Percentiles rank a stretch among this genome's conserved stretches.
phyloP scores from a whole-genome alignment of 2,888 invertebrate genomes.

The Brachylomia viminalis region DNA sequence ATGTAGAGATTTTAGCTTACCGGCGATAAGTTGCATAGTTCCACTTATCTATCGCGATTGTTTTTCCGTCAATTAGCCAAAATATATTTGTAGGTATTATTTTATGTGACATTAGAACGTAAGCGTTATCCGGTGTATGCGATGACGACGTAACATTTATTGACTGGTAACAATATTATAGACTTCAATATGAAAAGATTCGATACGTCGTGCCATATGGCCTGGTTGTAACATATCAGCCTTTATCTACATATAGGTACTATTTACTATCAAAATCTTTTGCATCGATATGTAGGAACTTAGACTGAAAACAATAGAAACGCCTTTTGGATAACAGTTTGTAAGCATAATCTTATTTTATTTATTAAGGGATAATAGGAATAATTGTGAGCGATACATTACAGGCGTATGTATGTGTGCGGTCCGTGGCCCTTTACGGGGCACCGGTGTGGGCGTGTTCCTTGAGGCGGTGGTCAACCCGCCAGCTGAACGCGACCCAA shows the following conservation, averaged over 20 bases:
- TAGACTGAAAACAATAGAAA: conserved; percentile 1
- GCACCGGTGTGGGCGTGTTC: too few species aligned
- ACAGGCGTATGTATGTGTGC: neutral
- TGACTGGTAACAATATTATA: too few species aligned
- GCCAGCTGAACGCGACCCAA: too few species aligned
- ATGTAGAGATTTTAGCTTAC: conserved; percentile 32
- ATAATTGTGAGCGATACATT: conserved; percentile 15
- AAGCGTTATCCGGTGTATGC: neutral
- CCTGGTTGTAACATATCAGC: neutral
- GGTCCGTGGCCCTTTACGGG: too few species aligned
- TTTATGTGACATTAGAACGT: conserved; percentile 11
- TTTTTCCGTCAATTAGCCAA: conserved; percentile 26
- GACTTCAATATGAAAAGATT: too few species aligned
- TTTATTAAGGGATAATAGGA: too few species aligned
- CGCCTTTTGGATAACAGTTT: neutral
- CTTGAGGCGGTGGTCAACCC: too few species aligned
- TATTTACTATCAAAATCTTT: neutral
- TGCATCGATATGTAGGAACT: neutral
- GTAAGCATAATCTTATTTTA: neutral
- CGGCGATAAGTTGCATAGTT: conserved; percentile 24
- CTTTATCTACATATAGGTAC: neutral
- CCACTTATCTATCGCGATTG: conserved; percentile 15
- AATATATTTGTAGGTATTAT: neutral
- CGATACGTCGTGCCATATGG: neutral
- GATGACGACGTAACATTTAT: too few species aligned